Evolutionary conservation across 1,140 invertebrate genomes (phyloP), one percentile per base, ranked within the genome.

Genomic region (Drosophila kohkoa): DNA sequence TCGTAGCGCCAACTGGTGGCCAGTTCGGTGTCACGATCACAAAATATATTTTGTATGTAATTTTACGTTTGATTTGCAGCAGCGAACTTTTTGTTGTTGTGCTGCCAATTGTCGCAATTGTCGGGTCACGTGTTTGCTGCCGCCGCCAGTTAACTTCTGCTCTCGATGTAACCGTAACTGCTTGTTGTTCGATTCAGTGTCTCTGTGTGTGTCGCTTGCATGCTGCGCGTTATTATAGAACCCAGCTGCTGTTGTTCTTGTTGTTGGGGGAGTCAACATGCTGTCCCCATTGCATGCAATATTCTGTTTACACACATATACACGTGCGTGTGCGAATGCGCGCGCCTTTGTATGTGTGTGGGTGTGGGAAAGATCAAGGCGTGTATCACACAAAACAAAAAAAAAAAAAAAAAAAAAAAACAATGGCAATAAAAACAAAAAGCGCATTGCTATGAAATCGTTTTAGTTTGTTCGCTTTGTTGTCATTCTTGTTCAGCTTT

Each of bases 311-410:
- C 54, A 57, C 13, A 32, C 7, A 57, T 13, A 25, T 10, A 49
- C 5, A 11, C 16, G 41, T 28, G 25, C 28, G 45, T 72, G 48
- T 65, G 28, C 20, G 35, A 8, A 38, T 10, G 25, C 58, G 8
- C 65, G 16, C 43, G 51, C 35, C n/a, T 76, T 10, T 57, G 43
- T 69, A 48, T 72, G 60, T 57, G 73, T 72, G 66, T 82, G 76
- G 72, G 79, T 89, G 85, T 89, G 80, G 85, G 81, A 88, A 89
- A 81, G 81, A 88, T 89, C 85, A 88, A 89, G 86, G 81, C 81
- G 70, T 72, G 85, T 77, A 62, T 77, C 73, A 65, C 35, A 76
- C 73, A 65, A 8, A 76, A 76, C 3, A 20, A 20, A 15, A 15
- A 15, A 15, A 15, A 15, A 15, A 15, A 20, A 20, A 1, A 20